Base-by-base conservation (phyloP, 2,113 vertebrate species). In the Callipepla squamata region DNA sequence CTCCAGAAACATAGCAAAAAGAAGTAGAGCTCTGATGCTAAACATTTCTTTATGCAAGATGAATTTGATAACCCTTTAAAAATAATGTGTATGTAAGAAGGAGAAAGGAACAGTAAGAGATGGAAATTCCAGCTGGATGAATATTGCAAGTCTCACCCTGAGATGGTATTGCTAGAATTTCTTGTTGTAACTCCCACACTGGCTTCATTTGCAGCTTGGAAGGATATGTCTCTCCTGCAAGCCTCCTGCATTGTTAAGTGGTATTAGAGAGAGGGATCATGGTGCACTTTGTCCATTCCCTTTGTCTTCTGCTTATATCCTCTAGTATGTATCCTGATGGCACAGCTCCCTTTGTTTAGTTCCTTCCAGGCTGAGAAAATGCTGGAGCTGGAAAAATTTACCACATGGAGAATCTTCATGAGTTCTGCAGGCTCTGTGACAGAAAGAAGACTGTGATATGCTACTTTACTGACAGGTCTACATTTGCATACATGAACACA, bases 321-420 rank as follows among this genome's bases (percentile, higher is more conserved):
- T 98, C 96, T 51, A 97, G 87, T 81, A 97, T 93, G 47, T 96
- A 97, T 80, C 96, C 96, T 5, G 96, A 96, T 30, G 97, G 97
- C 34, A 68, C 67, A 13, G 97, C 95, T 63, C 96, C 94, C 20
- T 40, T 14, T 14, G 30, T 73, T 93, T 45, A 96, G 97, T 69
- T 98, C 91, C 17, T 40, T 48, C 96, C 96, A 97, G 44, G 91
- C 91, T 96, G 98, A 96, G 14, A 95, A 98, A 92, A 97, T 84
- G 70, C 92, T 98, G 72, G 95, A 97, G 91, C 90, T 96, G 80
- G 97, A 97, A 78, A 97, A 97, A 66, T 98, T 95, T 7, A 96
- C 94, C 57, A 97, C 78, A 4, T 79, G 78, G 50, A 98, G 90
- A 67, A 96, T 89, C 63, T 97, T 96, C 66, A 97, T 92, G 82